Conservation (phyloP, 2,113 vertebrate genomes). For the Aphelocoma coerulescens region DNA sequence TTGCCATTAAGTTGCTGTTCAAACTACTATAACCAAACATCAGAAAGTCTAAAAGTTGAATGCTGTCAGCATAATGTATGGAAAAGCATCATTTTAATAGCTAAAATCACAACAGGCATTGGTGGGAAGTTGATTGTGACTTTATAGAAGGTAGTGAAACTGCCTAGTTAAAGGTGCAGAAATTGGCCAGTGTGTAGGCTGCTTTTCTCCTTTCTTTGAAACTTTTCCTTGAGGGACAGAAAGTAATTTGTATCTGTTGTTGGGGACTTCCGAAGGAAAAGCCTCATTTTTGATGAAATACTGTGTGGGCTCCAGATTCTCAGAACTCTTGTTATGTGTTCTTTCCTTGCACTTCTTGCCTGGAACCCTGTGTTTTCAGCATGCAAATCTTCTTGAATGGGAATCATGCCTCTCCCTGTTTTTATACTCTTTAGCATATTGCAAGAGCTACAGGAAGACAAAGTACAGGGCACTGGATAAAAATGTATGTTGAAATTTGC, state of each 20-base stretch:
- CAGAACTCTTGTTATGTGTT: background rate
- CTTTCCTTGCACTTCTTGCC: background rate
- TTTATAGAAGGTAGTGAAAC: background rate
- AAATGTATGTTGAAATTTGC: background rate
- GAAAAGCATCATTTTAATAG: background rate
- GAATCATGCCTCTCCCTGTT: background rate
- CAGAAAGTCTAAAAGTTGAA: background rate
- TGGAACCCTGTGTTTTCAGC: background rate
- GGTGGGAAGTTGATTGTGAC: background rate
- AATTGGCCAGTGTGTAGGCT: background rate
- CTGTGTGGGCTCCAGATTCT: background rate
- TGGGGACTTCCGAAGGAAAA: background rate
- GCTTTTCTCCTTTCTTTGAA: constrained; percentile 4
- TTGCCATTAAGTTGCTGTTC: constrained; percentile 34
- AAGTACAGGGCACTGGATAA: background rate
- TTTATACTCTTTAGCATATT: background rate
- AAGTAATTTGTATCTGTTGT: constrained; percentile 6
- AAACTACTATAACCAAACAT: constrained; percentile 30
- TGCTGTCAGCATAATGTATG: background rate
- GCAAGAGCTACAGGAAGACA: background rate
- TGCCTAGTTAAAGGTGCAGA: background rate
- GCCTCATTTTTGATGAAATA: background rate
- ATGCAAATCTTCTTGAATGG: background rate
- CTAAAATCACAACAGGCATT: background rate
- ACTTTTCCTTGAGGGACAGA: background rate